A percentile compares a stretch with the other conserved stretches of the same genome.
phyloP scores from a whole-genome alignment of 2,113 vertebrate species.

The Scalopus aquaticus region DNA sequence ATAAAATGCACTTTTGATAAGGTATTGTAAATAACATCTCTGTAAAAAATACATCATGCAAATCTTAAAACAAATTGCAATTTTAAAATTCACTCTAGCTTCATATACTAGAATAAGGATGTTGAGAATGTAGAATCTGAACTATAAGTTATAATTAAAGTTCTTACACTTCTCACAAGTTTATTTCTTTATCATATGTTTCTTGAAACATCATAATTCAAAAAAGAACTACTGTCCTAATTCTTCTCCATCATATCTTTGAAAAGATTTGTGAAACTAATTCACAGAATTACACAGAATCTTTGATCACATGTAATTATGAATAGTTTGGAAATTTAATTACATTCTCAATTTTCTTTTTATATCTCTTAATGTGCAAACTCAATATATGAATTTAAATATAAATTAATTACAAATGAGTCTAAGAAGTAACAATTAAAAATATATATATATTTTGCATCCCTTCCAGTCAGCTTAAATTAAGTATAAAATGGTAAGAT shows the following conservation, averaged over 20 bases:
- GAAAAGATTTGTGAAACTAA: background rate
- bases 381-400: background rate
- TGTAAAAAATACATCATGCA: background rate
- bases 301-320: background rate
- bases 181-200: background rate
- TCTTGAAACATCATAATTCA: background rate
- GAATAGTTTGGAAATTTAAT: background rate
- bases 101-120: background rate
- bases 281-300: background rate
- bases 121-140: background rate
- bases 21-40: background rate
- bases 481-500: background rate
- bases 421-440: background rate
- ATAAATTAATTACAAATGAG: background rate
- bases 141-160: background rate
- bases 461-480: background rate
- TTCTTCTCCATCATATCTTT: background rate
- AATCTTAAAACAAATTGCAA: background rate
- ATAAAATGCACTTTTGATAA: background rate
- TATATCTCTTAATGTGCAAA: background rate
- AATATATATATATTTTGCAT: background rate
- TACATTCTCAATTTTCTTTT: background rate
- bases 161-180: background rate
- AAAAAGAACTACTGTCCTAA: background rate
- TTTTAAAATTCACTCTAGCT: background rate